Base-by-base conservation (phyloP, 2,113 vertebrate genomes). In the Pithys albifrons region DNA sequence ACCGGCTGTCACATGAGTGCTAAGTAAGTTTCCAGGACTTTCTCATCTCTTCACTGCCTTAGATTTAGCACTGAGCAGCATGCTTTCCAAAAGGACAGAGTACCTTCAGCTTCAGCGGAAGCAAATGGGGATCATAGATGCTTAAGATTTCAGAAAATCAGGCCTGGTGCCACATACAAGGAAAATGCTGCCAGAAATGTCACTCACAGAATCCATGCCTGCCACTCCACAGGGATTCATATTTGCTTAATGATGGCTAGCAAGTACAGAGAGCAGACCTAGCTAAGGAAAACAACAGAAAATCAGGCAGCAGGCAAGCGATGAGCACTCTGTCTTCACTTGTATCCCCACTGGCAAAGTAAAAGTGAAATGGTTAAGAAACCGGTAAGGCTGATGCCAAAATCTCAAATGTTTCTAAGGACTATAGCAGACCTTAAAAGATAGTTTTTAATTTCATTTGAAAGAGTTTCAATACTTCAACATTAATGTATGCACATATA, bases 401-500 rank as follows among this genome's bases (percentile, higher is more conserved):
- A 88, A 95, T 67, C 87, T 14, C 84, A 93, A 95, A 88, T 85
- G 81, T 88, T 95, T 95, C 71, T 67, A 79, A 95, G 94, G 85
- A 79, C 82, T 75, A 52, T 2, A 91, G 88, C 88, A 96, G 96
- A 95, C 79, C 90, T 89, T 89, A 89, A 58, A 82, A 97, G 75
- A 79, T 3, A 89, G 52, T 91, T 96, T 95, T 94, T 75, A 91
- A 95, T 97, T 87, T 91, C 39, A 92, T 94, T 91, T 90, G 92
- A 97, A 96, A 95, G 94, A 92, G 94, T 96, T 97, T 97, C 91
- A 97, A 96, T 96, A 94, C 88, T 95, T 95, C 87, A 97, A 96
- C 72, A 95, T 97, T 98, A 98, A 98, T 98, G 98, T 98, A 98
- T 98, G 98, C 98, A 98, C 97, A 97, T 98, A 95, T 94, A 97